Evolutionary conservation across 1,140 invertebrate species (phyloP).

Genomic region (Anagrus nilaparvatae): DNA sequence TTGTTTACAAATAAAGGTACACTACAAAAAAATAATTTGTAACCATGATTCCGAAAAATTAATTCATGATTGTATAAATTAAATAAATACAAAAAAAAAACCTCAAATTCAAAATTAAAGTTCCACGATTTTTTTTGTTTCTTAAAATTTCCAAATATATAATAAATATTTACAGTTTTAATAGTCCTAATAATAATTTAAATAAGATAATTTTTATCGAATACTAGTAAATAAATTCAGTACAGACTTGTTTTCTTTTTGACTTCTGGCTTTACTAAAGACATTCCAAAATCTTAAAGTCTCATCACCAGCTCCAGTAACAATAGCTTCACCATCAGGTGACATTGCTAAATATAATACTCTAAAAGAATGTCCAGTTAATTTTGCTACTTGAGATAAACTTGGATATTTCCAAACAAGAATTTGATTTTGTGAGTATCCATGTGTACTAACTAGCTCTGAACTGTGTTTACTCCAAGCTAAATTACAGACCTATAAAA

Average conservation of each 20-base stretch:
- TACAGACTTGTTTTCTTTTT: slow-evolving; percentile 94
- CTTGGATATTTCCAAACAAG: slow-evolving; percentile 99
- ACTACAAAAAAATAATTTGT: too few relatives aligned
- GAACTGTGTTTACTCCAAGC: slow-evolving; percentile 99
- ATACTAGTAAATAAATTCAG: slow-evolving; percentile 91
- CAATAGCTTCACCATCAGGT: slow-evolving; percentile 97
- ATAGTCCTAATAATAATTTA: too few relatives aligned
- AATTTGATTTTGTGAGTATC: slow-evolving; percentile 99
- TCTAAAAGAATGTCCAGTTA: slow-evolving; percentile 95
- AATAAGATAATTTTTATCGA: slow-evolving; percentile 52
- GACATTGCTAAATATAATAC: slow-evolving; percentile 97
- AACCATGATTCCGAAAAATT: too few relatives aligned
- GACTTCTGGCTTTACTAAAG: slow-evolving; percentile 92
- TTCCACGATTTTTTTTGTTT: too few relatives aligned
- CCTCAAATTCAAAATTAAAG: too few relatives aligned
- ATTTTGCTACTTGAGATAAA: slow-evolving; percentile 90
- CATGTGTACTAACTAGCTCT: slow-evolving; percentile 96
- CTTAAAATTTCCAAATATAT: too few relatives aligned
- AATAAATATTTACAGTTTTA: too few relatives aligned
- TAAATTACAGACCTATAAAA: slow-evolving; percentile 78
- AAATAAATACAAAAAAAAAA: slow-evolving; percentile 14
- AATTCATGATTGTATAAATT: too few relatives aligned
- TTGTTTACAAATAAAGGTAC: too few relatives aligned
- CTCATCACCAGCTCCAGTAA: slow-evolving; percentile 98
- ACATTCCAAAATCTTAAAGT: slow-evolving; percentile 99